phyloP scores from a whole-genome alignment of 2,797 vertebrate genomes.

The Alectoris magna region DNA sequence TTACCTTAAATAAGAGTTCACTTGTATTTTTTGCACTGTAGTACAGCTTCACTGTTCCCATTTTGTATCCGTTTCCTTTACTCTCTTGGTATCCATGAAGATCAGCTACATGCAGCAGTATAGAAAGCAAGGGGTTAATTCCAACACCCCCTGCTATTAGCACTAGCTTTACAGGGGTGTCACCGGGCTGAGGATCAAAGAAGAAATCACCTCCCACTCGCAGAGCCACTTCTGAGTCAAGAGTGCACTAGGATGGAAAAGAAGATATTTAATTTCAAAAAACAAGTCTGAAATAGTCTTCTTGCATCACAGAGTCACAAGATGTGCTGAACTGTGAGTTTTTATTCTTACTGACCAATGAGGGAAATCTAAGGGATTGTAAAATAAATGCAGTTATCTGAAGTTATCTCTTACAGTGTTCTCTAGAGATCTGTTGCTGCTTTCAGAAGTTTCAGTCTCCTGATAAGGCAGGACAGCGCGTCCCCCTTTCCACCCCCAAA shows the following conservation, averaged over 20 bases:
- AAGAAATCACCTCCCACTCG: conserved; percentile 95
- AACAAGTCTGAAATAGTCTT: neutral
- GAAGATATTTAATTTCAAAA: conserved; percentile 40
- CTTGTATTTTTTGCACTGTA: conserved; percentile 90
- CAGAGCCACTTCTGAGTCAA: conserved; percentile 88
- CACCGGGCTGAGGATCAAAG: conserved; percentile 90
- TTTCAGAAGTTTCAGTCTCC: neutral
- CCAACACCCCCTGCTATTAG: conserved; percentile 95
- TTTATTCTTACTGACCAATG: neutral
- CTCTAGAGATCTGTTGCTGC: neutral
- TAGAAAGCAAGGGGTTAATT: conserved; percentile 96
- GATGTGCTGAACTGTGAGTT: neutral
- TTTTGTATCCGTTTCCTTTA: conserved; percentile 75
- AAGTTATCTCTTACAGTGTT: neutral
- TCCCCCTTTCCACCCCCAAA: neutral
- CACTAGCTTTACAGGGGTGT: conserved; percentile 86
- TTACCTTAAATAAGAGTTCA: conserved; percentile 94
- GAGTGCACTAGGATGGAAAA: conserved; percentile 82
- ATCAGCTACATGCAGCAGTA: conserved; percentile 89
- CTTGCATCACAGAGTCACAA: neutral
- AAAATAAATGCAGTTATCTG: neutral
- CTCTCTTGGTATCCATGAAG: conserved; percentile 77
- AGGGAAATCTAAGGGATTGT: neutral
- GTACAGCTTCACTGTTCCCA: conserved; percentile 84
- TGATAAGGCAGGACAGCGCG: neutral